Evolutionary conservation across 2,797 vertebrate genomes (phyloP), one percentile per base, ranked within the genome.

Genomic region (Distichodus sexfasciatus): DNA sequence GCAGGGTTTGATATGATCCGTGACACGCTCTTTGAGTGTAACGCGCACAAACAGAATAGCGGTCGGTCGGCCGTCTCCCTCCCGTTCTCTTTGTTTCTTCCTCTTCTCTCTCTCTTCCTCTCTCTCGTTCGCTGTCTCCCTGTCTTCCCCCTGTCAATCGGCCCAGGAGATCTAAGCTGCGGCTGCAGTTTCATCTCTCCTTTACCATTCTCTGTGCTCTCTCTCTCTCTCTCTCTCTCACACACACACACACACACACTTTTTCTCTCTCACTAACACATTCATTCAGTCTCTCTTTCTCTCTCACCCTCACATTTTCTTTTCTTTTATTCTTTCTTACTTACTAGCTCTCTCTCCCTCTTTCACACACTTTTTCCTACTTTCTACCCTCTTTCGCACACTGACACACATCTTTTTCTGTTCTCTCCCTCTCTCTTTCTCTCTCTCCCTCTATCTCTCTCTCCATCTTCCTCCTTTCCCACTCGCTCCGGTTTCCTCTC

Each of bases 131-230:
- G 74, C 81, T 77, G 79, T 81, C 79, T 75, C 5, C 47, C 54
- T n/a, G 24, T 59, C 24, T 38, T n/a, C 29, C 35, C 62, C 26
- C 81, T 75, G 79, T 82, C 83, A 61, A 68, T 80, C 80, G 74
- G 64, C 75, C 75, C 75, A 70, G 69, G 71, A 73, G 75, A 87
- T 67, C 62, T 79, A 74, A 87, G 69, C 61, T 53, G n/a, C 47
- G 60, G 17, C 60, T 58, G 33, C 15, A 58, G 51, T 41, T 71
- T 71, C 44, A 71, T 63, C 68, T 64, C 10, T 72, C 53, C 41
- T 41, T 64, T 44, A 57, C 69, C 33, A 31, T 36, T 44, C 28
- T 28, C 28, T 50, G 2, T 17, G 21, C 60, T 24, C 66, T 68
- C 61, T 44, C 36, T 43, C 0, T 0, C 67, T 77, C 72, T 81